Base-by-base conservation (phyloP, 2,888 invertebrate genomes). In the Lacanobia oleracea region DNA sequence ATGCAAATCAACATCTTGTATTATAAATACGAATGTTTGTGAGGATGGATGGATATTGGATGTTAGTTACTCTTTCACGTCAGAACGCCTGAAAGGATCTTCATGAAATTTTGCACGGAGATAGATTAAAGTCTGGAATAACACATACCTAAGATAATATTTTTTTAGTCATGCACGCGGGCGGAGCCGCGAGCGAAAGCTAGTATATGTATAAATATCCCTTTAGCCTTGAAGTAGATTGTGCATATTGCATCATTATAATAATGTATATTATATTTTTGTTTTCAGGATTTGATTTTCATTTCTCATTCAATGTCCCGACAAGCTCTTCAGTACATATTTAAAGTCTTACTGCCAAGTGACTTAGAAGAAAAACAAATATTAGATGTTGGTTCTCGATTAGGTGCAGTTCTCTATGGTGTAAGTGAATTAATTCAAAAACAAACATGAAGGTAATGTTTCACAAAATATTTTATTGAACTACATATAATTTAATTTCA, bases 241-340 rank as follows among this genome's bases (percentile, higher is more conserved):
- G 33, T 2, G 33, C 33, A 33, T 33, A 2, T 12, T 62, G 14
- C n/a, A 73, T 5, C 9, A 21, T 48, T 72, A 27, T n/a, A 33
- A 16, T 14, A 50, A 50, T 48, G 3, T 67, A 43, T 33, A 62
- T 27, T 33, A 10, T 33, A 33, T 65, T 61, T 43, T 33, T 27
- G 12, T 79, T 92, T 94, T 73, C 91, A 95, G 96, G 94, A 94
- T 83, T 81, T 96, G 92, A 97, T 95, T 77, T 96, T 96, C 72
- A 96, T 97, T 81, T 97, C 97, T 50, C 97, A 97, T 89, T 97
- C 97, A n/a, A 95, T 97, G 90, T 97, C 97, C 50, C 95, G 96
- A 75, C 93, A 95, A 84, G 94, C 96, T 69, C 90, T 97, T 23
- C 96, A 96, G 79, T 97, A 96, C 86, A 96, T 97, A 66, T 98